Percentiles rank a stretch among this genome's conserved stretches.
These are phyloP conservation scores for Diprion similis DNA, from an alignment of 1,140 invertebrate species.

Conservation along the genomic window DNA sequence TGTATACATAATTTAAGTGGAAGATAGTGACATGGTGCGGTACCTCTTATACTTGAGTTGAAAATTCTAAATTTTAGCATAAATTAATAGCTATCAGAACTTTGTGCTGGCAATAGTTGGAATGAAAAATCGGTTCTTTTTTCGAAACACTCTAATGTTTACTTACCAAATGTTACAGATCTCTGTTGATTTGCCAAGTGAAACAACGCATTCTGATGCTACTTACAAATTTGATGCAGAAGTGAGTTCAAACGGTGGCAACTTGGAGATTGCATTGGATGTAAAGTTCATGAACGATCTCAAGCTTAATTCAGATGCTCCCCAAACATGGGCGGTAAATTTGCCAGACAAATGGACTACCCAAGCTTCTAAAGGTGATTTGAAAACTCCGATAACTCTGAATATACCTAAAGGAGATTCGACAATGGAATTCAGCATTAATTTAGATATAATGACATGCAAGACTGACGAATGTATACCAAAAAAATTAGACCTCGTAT, in stretches of 20 bases:
- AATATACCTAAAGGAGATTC: conserved; percentile 44
- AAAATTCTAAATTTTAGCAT: no score
- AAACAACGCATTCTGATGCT: conserved; percentile 54
- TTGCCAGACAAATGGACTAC: conserved; percentile 49
- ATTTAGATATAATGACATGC: conserved; percentile 59
- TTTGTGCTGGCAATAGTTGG: no score
- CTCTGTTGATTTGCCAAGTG: conserved; percentile 42
- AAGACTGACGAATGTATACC: conserved; percentile 58
- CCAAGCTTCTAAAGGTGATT: conserved; percentile 42
- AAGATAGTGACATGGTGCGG: no score
- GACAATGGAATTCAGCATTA: conserved; percentile 45
- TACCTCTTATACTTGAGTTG: no score
- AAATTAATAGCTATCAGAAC: no score
- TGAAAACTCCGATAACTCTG: conserved; percentile 49
- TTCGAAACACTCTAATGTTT: conserved; percentile 41
- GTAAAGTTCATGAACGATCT: conserved; percentile 62
- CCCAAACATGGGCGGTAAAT: conserved; percentile 67
- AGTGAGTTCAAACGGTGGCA: conserved; percentile 60
- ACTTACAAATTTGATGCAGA: conserved; percentile 58
- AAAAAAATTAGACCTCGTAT: conserved; percentile 52
- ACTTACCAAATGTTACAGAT: conserved; percentile 60
- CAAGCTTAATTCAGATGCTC: conserved; percentile 71
- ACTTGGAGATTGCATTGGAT: conserved; percentile 58
- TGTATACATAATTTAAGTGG: no score
- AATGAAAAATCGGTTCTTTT: no score